Evolutionary conservation across 53 echinoderm and acorn worm genomes (phyloP).

Genomic region (Apostichopus leukothele): DNA sequence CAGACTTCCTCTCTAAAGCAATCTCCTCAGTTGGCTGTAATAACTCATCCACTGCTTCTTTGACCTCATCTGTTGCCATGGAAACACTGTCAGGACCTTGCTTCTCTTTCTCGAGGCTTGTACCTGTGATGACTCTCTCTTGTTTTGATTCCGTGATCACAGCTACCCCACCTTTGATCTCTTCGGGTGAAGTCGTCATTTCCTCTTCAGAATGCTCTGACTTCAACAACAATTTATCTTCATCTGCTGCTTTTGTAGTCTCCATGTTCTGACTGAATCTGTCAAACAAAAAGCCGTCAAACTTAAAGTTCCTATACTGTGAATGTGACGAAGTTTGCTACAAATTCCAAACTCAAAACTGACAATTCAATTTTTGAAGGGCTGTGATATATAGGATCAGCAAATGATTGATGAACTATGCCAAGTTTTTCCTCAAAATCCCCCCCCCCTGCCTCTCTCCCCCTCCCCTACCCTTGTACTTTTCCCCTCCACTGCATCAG

Average conservation of each 20-base stretch:
- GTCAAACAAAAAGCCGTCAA: no score
- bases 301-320: no score
- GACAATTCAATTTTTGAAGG: no score
- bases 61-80: constrained; percentile 15
- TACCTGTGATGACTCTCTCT: neutral
- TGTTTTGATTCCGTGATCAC: neutral
- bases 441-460: no score
- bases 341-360: no score
- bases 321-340: no score
- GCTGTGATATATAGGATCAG: no score
- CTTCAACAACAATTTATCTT: constrained; percentile 21
- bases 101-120: neutral
- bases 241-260: neutral
- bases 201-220: neutral
- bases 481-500: no score
- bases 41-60: neutral
- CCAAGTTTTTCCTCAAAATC: no score
- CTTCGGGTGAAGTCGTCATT: neutral
- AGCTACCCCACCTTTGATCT: neutral
- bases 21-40: neutral
- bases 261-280: constrained; percentile 12
- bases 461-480: no score
- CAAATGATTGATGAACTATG: no score
- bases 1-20: neutral
- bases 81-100: neutral